Percentiles rank a stretch among this genome's conserved stretches.
Conservation (phyloP, 2,797 vertebrate genomes). For the Channallabes apus region DNA sequence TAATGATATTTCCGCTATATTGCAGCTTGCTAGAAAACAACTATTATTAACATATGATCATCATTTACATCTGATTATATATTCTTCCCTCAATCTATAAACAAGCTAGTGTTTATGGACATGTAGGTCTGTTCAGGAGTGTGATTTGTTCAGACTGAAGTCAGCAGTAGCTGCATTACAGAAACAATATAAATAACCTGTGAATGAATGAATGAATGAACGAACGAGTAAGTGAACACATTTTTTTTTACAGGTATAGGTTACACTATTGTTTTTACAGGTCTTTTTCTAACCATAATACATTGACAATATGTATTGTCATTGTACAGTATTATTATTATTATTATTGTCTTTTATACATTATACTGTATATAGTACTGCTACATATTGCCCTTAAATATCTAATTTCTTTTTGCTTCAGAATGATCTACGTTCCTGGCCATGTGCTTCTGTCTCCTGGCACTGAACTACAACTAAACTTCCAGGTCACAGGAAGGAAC, state of each 20-base stretch:
- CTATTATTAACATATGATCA: too few species aligned
- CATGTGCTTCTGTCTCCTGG: background rate
- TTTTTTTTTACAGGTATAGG: background rate
- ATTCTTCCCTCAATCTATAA: background rate
- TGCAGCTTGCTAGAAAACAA: background rate
- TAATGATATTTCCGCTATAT: background rate
- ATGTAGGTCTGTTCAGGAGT: background rate
- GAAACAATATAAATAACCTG: background rate
- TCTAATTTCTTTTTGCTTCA: too few species aligned
- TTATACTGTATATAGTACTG: too few species aligned
- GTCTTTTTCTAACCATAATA: background rate
- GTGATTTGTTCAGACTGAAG: background rate
- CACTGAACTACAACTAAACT: background rate
- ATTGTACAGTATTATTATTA: background rate
- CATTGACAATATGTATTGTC: background rate
- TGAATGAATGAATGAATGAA: background rate
- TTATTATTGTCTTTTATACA: too few species aligned
- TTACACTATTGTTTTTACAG: background rate
- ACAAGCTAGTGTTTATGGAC: background rate
- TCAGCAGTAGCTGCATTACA: background rate
- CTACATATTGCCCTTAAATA: too few species aligned
- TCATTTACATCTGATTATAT: background rate
- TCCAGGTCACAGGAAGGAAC: slow-evolving; percentile 21
- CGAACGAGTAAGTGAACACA: background rate
- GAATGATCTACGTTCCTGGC: background rate